These are phyloP conservation scores for Rhadina sibilatrix DNA, from an alignment of 2,113 vertebrate species.

Conservation along the genomic window DNA sequence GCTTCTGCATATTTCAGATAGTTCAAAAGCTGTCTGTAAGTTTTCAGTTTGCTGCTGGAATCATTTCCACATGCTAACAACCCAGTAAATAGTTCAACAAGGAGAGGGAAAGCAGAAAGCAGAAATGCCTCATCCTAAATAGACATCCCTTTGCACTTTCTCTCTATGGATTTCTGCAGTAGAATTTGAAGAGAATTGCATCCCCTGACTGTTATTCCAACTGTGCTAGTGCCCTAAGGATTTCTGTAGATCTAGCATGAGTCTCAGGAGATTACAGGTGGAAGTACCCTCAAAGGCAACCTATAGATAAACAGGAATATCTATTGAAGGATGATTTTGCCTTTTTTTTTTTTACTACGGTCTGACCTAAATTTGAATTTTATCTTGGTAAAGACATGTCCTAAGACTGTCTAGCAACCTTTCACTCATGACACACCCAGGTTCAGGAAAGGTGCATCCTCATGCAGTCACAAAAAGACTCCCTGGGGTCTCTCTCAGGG, in stretches of 20 bases:
- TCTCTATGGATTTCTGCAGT: background rate
- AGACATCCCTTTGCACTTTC: background rate
- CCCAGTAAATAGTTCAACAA: background rate
- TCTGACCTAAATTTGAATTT: background rate
- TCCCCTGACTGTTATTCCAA: background rate
- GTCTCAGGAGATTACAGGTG: background rate
- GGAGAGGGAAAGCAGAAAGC: background rate
- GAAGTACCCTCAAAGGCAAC: background rate
- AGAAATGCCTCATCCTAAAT: background rate
- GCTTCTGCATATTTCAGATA: conserved; percentile 29
- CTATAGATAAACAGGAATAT: background rate
- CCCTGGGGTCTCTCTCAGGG: background rate
- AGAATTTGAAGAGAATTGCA: background rate
- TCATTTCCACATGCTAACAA: conserved; percentile 36
- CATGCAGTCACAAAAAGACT: background rate
- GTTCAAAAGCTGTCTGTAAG: background rate
- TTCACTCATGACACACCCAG: background rate
- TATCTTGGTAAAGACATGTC: background rate
- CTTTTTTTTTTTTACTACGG: background rate
- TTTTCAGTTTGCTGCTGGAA: conserved; percentile 36
- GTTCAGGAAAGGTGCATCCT: background rate
- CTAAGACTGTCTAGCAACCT: background rate
- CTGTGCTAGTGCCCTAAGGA: background rate
- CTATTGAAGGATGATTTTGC: background rate
- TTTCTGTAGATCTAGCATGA: background rate